Evolutionary conservation across 2,113 vertebrate genomes (phyloP).

Genomic region (Myrmophylax atrothorax): DNA sequence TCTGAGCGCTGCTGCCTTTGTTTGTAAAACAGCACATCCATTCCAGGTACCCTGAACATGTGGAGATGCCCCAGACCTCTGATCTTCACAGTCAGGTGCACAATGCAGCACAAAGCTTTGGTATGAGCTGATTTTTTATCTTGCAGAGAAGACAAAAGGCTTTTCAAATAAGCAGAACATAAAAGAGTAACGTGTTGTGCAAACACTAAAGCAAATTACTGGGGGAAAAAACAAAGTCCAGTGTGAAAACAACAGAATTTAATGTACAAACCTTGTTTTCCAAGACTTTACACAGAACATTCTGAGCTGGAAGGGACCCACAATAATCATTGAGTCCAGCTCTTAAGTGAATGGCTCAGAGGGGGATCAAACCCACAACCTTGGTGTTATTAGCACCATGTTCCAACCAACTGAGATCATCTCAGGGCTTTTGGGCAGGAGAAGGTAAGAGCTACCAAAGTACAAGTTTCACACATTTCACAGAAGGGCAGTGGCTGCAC

Average conservation of each 20-base stretch:
- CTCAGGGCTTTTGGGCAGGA: neutral
- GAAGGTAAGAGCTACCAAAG: neutral
- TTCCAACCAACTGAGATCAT: neutral
- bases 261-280: neutral
- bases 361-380: neutral
- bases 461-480: neutral
- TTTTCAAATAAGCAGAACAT: neutral
- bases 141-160: neutral
- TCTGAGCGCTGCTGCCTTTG: neutral
- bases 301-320: neutral
- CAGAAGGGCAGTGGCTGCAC: constrained; percentile 3
- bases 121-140: neutral
- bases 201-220: neutral
- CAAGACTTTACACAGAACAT: neutral
- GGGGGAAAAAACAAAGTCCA: neutral
- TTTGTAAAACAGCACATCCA: neutral
- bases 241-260: neutral
- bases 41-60: neutral
- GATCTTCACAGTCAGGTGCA: neutral
- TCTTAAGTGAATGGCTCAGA: neutral
- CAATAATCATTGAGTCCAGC: neutral
- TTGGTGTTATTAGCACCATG: neutral
- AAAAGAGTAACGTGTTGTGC: neutral
- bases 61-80: neutral
- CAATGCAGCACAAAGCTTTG: neutral